A percentile compares a stretch with the other conserved stretches of the same genome.
Evolutionary conservation across 1,140 invertebrate species (phyloP).

Genomic region (Drosophila sproati): DNA sequence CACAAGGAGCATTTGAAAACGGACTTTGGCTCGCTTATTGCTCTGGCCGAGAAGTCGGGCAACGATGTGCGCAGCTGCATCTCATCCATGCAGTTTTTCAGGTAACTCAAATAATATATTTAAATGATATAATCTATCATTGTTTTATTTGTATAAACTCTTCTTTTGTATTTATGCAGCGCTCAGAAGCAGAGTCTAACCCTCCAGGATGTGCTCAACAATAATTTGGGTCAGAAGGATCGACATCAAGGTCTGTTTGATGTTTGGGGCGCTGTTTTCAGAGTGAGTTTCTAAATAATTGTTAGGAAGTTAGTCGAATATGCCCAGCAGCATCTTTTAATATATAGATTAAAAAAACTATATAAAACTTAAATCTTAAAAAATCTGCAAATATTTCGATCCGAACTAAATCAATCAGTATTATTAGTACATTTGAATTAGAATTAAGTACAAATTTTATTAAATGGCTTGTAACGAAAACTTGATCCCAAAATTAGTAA

Average conservation of each 20-base stretch:
- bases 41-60: conserved; percentile 92
- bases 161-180: conserved; percentile 23
- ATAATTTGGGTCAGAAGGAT: conserved; percentile 94
- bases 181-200: conserved; percentile 85
- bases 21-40: conserved; percentile 89
- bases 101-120: conserved; percentile 43
- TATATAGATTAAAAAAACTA: not conserved
- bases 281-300: conserved; percentile 83
- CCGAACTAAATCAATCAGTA: too few relatives aligned
- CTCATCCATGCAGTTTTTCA: conserved; percentile 93
- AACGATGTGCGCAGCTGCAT: conserved; percentile 96
- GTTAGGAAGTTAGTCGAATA: too few relatives aligned
- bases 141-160: conserved; percentile 13
- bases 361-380: not conserved
- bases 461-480: too few relatives aligned
- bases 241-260: conserved; percentile 93
- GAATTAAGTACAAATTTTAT: too few relatives aligned
- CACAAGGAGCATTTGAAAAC: conserved; percentile 89
- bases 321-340: too few relatives aligned
- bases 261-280: conserved; percentile 94
- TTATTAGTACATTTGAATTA: too few relatives aligned
- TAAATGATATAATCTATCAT: not conserved
- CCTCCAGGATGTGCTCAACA: conserved; percentile 88
- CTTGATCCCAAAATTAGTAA: too few relatives aligned
- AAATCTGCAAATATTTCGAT: too few relatives aligned